A percentile compares a stretch with the other conserved stretches of the same genome.
Conservation (phyloP, 2,888 invertebrate genomes). For the Pristionchus exspectatus region DNA sequence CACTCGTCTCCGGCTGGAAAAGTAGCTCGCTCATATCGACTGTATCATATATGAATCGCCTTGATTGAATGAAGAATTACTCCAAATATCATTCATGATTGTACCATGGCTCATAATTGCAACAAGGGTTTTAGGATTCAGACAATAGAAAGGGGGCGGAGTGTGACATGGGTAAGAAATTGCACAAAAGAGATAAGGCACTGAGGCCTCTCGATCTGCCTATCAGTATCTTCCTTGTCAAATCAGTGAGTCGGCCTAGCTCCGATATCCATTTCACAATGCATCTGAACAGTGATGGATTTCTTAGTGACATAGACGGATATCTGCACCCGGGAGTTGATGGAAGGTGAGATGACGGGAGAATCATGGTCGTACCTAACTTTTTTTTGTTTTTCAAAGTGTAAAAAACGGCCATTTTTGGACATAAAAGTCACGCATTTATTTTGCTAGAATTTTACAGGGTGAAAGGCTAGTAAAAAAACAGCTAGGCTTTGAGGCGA, state of each 20-base stretch:
- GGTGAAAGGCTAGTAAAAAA: too few species aligned
- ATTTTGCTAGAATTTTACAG: too few species aligned
- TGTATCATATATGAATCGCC: constrained; percentile 2
- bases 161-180: not conserved
- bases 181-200: constrained; percentile 27
- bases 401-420: too few species aligned
- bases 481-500: too few species aligned
- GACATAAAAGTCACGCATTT: too few species aligned
- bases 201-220: not conserved
- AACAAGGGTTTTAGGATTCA: not conserved
- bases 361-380: too few species aligned
- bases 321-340: not conserved
- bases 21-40: not conserved
- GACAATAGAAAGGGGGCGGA: constrained; percentile 1
- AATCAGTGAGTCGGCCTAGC: not conserved
- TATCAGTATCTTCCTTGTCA: not conserved
- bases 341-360: too few species aligned
- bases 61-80: not conserved
- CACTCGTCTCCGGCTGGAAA: not conserved
- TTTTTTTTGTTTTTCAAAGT: too few species aligned
- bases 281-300: not conserved
- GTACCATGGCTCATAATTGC: not conserved
- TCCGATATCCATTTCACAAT: not conserved
- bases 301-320: not conserved
- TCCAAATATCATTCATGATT: not conserved